Conservation (phyloP, 2,888 invertebrate species). For the Unio pictorum region DNA sequence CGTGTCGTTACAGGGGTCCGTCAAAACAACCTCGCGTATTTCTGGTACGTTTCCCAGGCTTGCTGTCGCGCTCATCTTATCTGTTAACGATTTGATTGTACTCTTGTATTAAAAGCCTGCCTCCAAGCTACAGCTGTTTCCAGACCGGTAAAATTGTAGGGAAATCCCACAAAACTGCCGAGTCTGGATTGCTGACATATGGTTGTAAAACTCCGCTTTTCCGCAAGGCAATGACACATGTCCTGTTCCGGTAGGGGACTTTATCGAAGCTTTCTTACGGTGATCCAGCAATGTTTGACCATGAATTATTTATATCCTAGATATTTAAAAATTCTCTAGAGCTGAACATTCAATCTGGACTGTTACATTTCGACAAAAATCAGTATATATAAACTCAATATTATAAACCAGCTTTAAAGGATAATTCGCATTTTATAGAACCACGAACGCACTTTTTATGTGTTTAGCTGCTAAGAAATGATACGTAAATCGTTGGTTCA, state of each 20-base stretch:
- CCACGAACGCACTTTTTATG: no score
- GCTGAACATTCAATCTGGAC: no score
- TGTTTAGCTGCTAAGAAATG: no score
- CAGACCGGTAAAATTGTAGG: slow-evolving; percentile 45
- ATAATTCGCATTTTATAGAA: no score
- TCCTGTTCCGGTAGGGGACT: slow-evolving; percentile 13
- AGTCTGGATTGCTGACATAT: slow-evolving; percentile 16
- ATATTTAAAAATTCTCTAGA: no score
- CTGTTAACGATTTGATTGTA: neutral
- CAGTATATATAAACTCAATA: no score
- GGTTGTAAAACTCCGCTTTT: slow-evolving; percentile 12
- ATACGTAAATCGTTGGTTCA: no score
- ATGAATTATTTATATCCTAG: no score
- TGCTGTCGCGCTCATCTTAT: slow-evolving; percentile 27
- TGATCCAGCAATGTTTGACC: no score
- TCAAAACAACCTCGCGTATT: slow-evolving; percentile 23
- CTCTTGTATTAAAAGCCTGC: neutral
- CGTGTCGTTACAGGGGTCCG: slow-evolving; percentile 32
- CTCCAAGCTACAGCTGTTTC: neutral
- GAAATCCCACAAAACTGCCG: slow-evolving; percentile 45
- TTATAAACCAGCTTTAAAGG: no score
- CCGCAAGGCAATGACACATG: slow-evolving; percentile 3
- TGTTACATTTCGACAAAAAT: no score
- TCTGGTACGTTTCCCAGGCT: slow-evolving; percentile 29
- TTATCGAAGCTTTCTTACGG: neutral